Base-by-base conservation (phyloP, 2,888 invertebrate species). In the Patella ulyssiponensis region DNA sequence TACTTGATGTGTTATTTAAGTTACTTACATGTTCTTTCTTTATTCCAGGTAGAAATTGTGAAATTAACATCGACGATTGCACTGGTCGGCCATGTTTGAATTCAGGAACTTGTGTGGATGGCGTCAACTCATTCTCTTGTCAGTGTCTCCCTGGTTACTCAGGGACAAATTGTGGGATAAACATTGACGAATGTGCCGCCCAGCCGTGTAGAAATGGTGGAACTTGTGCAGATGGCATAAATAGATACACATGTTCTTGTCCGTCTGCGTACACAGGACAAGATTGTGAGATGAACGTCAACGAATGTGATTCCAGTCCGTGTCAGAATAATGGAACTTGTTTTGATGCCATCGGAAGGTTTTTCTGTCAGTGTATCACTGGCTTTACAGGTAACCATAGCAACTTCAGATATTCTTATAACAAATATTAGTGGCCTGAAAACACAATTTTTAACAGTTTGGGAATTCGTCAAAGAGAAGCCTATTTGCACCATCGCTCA, bases 31-130 rank as follows among this genome's bases (percentile, higher is more conserved):
- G 2, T 33, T 33, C 33, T 33, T 44, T 1, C 9, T 44, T 44
- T 81, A 81, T 15, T 86, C 82, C 83, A 58, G 87, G 87, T 15
- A 51, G 51, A 9, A 20, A 77, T 15, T 98, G 97, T 90, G 97
- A 97, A 88, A 93, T 94, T 3, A 95, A 97, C 87, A 95, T 97
- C 72, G 96, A 97, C 91, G 97, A 97, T 89, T 98, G 98, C 90
- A 95, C 96, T 75, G 97, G 97, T 0, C 97, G 97, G 91, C 98
- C 98, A 0, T 98, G 98, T 91, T 94, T 96, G 80, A 97, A 98
- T 88, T 96, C 96, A 0, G 98, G 97, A 44, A 95, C 94, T 69
- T 98, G 98, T 91, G 71, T 81, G 14, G 80, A 82, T 58, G 69
- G 77, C 44, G 12, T 51, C 12, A 82, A 78, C 51, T 54, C 69